These are phyloP conservation scores for Apis florea DNA, from an alignment of 1,140 invertebrate genomes.

Conservation along the genomic window DNA sequence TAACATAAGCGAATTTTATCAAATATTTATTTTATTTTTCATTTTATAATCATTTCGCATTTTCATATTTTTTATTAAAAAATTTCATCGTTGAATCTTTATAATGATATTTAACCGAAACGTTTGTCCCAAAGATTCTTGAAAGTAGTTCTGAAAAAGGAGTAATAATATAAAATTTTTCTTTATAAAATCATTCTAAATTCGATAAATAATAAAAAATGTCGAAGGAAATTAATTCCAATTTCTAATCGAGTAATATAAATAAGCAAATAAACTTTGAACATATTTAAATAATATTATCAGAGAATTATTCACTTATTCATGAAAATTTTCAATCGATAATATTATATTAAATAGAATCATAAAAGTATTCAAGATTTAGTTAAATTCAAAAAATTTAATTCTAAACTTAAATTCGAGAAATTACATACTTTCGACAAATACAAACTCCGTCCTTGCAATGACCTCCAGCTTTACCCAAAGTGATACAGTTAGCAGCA, in stretches of 20 bases:
- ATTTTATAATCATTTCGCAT: too few relatives aligned
- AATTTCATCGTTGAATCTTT: too few relatives aligned
- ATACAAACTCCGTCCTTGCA: constrained; percentile 47
- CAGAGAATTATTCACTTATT: neutral
- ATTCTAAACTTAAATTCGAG: neutral
- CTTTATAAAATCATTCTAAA: neutral
- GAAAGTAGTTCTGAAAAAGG: constrained; percentile 33
- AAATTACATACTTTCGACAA: constrained; percentile 63
- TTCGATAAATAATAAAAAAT: too few relatives aligned
- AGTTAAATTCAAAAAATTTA: neutral
- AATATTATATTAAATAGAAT: neutral
- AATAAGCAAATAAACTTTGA: neutral
- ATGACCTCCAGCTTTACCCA: constrained; percentile 66
- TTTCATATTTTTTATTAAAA: too few relatives aligned
- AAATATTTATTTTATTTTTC: too few relatives aligned
- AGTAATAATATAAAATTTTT: neutral
- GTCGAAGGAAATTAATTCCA: too few relatives aligned
- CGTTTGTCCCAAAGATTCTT: constrained; percentile 50
- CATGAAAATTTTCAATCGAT: neutral
- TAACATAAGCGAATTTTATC: too few relatives aligned
- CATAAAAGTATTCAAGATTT: neutral
- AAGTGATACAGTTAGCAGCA: constrained; percentile 68
- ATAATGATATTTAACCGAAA: constrained; percentile 22
- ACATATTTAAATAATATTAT: neutral
- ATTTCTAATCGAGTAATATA: too few relatives aligned